Conservation (phyloP, 2,888 invertebrate species). For the Anorthoa munda region DNA sequence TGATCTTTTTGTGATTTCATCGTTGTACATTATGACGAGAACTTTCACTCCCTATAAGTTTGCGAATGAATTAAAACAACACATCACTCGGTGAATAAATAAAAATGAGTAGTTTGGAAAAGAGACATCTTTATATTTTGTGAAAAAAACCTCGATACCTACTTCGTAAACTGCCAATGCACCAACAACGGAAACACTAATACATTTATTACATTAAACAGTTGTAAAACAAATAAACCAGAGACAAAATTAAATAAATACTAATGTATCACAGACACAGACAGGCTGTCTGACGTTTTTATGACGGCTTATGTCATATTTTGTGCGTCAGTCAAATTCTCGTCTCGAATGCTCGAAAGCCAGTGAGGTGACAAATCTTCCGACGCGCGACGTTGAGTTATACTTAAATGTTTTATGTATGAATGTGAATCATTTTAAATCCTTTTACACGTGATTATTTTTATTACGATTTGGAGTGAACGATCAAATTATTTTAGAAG, state of each 20-base stretch:
- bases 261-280: conserved; percentile 32
- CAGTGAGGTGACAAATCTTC: conserved; percentile 9
- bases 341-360: conserved; percentile 1
- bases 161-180: not conserved
- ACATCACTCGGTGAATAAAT: too few species aligned
- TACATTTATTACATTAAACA: not conserved
- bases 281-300: conserved; percentile 37
- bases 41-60: too few species aligned
- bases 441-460: not conserved
- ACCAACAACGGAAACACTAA: conserved; percentile 23
- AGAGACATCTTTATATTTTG: not conserved
- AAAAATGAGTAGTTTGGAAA: not conserved
- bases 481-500: not conserved
- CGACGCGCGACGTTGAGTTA: conserved; percentile 1
- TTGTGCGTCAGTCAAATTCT: conserved; percentile 29
- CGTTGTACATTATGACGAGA: too few species aligned
- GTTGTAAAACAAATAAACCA: conserved; percentile 10
- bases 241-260: conserved; percentile 23
- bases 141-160: not conserved
- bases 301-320: conserved; percentile 39
- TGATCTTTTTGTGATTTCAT: too few species aligned
- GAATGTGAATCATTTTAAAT: not conserved
- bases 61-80: too few species aligned
- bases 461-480: not conserved
- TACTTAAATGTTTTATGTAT: not conserved